Evolutionary conservation across 2,888 invertebrate genomes (phyloP).

Genomic region (Nemoura dubitans): DNA sequence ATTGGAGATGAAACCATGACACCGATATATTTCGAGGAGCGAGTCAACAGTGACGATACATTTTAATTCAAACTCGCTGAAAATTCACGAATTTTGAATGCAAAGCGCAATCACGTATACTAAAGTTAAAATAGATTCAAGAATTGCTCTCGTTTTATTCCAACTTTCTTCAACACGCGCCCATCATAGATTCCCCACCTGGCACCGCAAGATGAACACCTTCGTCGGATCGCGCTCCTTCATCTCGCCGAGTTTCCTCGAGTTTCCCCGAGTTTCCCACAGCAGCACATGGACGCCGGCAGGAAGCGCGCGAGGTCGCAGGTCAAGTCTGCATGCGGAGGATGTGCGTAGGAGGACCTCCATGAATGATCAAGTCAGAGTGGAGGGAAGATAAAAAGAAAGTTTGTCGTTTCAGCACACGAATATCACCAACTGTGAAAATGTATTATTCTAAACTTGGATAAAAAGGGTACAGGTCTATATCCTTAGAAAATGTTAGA

Average conservation of each 20-base stretch:
- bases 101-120: conserved; percentile 23
- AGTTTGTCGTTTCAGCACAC: conserved; percentile 29
- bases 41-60: neutral
- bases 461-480: neutral
- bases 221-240: conserved; percentile 2
- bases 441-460: conserved; percentile 39
- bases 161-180: conserved; percentile 9
- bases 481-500: neutral
- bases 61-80: neutral
- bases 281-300: conserved; percentile 4
- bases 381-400: conserved; percentile 40
- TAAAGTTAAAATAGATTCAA: conserved; percentile 26
- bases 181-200: conserved; percentile 49
- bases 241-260: neutral
- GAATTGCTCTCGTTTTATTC: neutral
- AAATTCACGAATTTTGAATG: neutral
- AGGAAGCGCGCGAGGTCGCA: conserved; percentile 10
- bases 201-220: conserved; percentile 48
- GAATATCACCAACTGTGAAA: conserved; percentile 32
- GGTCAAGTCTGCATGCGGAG: conserved; percentile 47
- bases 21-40: neutral
- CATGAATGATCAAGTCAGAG: conserved; percentile 45
- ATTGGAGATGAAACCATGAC: neutral
- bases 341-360: conserved; percentile 38
- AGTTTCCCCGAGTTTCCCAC: conserved; percentile 14